Evolutionary conservation across 2,113 vertebrate genomes (phyloP), one percentile per base, ranked within the genome.

Genomic region (Sinocyclocheilus rhinocerous): DNA sequence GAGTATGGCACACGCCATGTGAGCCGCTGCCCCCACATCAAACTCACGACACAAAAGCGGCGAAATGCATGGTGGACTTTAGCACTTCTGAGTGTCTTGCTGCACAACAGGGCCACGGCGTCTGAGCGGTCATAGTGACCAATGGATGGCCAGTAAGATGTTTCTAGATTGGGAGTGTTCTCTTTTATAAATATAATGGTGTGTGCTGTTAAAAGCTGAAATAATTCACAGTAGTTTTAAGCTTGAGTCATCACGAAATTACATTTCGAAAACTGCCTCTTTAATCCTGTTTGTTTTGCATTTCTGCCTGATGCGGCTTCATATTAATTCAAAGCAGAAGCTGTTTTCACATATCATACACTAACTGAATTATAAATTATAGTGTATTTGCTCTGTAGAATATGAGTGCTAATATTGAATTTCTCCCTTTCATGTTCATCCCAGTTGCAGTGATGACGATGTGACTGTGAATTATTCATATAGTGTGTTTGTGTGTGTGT

Each of bases 41-140:
- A 79, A 87, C 90, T 88, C 79, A 87, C 61, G 70, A 89, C 76
- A 89, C 85, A 89, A 90, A 92, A 90, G 87, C 24, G 88, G 88
- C 87, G 26, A 87, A 89, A 87, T 84, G 90, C 92, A 84, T 92
- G 91, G 90, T 87, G 48, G 91, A 90, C 84, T 83, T 88, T 89
- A 90, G 88, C 90, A 90, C 92, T 91, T 87, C 89, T 84, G 88
- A 91, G 91, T 82, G 39, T 33, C 89, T 88, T 84, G 87, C 90
- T 90, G 89, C 91, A 84, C 89, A 89, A 85, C 89, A 86, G 89
- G 90, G 88, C 92, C 85, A 88, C 87, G 90, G 81, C 77, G 86
- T 59, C 86, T 61, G 79, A 89, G 79, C 18, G 67, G 86, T 90
- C 89, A 83, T 90, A 86, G 90, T 93, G 87, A 92, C 89, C 94